Base-by-base conservation (phyloP, 2,797 vertebrate genomes). In the Champsocephalus gunnari region DNA sequence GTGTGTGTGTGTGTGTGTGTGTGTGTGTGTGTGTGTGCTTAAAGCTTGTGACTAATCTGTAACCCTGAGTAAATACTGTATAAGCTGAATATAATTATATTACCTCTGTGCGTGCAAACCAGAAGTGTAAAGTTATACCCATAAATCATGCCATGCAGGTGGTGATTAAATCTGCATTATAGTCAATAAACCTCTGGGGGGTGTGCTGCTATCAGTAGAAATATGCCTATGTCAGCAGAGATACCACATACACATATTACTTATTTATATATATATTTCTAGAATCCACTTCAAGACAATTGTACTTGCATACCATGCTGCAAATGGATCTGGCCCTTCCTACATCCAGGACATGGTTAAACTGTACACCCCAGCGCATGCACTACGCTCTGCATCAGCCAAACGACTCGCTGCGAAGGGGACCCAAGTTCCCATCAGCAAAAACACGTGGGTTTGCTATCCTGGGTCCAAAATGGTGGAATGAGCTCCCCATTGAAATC, bases 91-190 rank as follows among this genome's bases (percentile, higher is more conserved):
- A 1, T 56, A 11, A 49, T 13, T 49, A 28, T 38, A 0, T 9
- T 28, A 51, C 56, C 45, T 34, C 45, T 34, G 17, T 75, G 44
- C 3, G 17, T 53, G 47, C 62, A 71, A 38, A 12, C 38, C 14
- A 1, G 4, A 28, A 56, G 63, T 56, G 47, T 65, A 75, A 57
- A 56, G 61, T 67, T 87, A 49, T 2, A 19, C 11, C 16, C 70
- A 79, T 73, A 78, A 87, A 87, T 82, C 68, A 58, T 17, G 49
- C 17, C 1, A 2, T 5, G 5, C 62, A 56, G 71, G 48, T 32
- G 48, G 59, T 56, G 63, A 83, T 83, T 85, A 75, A 45, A 62
- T 74, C 45, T 57, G 51, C 56, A 82, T 82, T 83, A 80, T 17
- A 49, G 49, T 56, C 63, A 55, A 56, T 83, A 79, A 79, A 75